phyloP scores from a whole-genome alignment of 2,888 invertebrate species.

The Hyalella azteca region DNA sequence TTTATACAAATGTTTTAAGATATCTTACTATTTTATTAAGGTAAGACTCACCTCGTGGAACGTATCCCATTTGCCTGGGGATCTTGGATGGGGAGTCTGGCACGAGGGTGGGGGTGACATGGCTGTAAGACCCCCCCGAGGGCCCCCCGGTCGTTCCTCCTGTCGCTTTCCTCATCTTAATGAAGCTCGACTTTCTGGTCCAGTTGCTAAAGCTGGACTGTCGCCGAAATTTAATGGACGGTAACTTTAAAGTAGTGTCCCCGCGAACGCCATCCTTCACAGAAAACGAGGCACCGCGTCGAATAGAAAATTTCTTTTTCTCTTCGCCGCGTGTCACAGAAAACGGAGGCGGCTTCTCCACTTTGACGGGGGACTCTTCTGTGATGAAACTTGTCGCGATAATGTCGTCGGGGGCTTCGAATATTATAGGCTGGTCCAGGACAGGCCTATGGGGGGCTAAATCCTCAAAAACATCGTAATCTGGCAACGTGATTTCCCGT shows the following conservation, averaged over 20 bases:
- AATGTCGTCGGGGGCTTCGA: neutral
- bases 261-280: neutral
- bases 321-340: slow-evolving; percentile 11
- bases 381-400: neutral
- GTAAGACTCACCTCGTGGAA: slow-evolving; percentile 52
- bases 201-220: slow-evolving; percentile 23
- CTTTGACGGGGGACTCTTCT: neutral
- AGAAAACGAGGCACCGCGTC: slow-evolving; percentile 19
- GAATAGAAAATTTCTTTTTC: slow-evolving; percentile 3
- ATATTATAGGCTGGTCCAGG: neutral
- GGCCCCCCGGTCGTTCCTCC: neutral
- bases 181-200: neutral
- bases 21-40: no score
- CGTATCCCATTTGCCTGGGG: slow-evolving; percentile 49
- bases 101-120: slow-evolving; percentile 50
- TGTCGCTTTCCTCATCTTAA: slow-evolving; percentile 38
- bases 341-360: neutral
- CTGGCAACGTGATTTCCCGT: neutral
- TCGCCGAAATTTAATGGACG: neutral
- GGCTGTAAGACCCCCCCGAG: slow-evolving; percentile 32
- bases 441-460: neutral
- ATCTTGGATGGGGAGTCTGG: slow-evolving; percentile 55
- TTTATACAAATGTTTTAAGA: no score
- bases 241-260: slow-evolving; percentile 6
- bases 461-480: slow-evolving; percentile 3